Conservation (phyloP, 2,888 invertebrate genomes). For the Synanthedon myopaeformis region DNA sequence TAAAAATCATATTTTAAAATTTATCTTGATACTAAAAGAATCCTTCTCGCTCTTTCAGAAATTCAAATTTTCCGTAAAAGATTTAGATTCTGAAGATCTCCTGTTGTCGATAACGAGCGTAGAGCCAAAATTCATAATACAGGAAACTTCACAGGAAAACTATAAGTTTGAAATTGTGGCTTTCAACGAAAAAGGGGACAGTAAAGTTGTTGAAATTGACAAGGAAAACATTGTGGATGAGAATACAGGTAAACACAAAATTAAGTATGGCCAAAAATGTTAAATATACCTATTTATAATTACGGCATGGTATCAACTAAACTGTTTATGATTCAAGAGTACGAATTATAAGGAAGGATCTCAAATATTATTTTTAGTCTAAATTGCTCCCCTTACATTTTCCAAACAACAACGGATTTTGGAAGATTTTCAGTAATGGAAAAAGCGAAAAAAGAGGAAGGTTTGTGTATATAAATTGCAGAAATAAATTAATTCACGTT, state of each 20-base stretch:
- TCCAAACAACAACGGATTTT: too few species aligned
- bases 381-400: too few species aligned
- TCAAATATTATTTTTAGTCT: too few species aligned
- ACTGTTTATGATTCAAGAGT: too few species aligned
- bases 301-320: too few species aligned
- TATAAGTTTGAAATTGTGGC: conserved; percentile 49
- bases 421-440: too few species aligned
- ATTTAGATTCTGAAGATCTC: conserved; percentile 28
- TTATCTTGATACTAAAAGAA: background rate
- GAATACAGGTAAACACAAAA: conserved; percentile 19
- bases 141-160: conserved; percentile 36
- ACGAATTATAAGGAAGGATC: too few species aligned
- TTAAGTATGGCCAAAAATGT: too few species aligned
- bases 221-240: conserved; percentile 35
- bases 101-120: conserved; percentile 43
- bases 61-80: conserved; percentile 45
- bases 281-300: too few species aligned
- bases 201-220: conserved; percentile 39
- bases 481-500: too few species aligned
- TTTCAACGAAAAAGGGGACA: conserved; percentile 55
- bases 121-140: conserved; percentile 48
- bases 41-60: conserved; percentile 29
- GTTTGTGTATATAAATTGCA: too few species aligned
- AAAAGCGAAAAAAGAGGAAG: too few species aligned
- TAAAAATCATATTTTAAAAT: background rate